Conservation (phyloP, 2,113 vertebrate species). For the Tetrax tetrax region DNA sequence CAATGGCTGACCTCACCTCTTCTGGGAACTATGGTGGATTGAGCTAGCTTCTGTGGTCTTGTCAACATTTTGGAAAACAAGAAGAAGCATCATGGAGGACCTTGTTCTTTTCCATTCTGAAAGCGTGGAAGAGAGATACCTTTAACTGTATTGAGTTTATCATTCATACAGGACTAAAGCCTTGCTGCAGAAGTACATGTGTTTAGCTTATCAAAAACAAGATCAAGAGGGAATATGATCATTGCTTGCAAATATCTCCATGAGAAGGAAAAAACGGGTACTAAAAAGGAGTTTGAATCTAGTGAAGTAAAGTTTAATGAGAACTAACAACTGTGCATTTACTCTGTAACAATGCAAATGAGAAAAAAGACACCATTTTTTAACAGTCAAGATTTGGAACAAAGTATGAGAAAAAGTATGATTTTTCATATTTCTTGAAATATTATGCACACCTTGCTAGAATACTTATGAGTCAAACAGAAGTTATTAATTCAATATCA, state of each 20-base stretch:
- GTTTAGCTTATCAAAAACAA: neutral
- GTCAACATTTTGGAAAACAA: neutral
- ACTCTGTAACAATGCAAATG: neutral
- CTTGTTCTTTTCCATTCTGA: neutral
- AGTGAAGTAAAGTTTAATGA: neutral
- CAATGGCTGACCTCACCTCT: neutral
- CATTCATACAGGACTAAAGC: neutral
- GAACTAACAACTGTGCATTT: neutral
- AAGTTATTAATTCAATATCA: constrained; percentile 12
- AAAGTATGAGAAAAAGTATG: neutral
- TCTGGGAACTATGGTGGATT: neutral
- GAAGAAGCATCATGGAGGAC: neutral
- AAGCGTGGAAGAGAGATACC: neutral
- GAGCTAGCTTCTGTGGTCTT: neutral
- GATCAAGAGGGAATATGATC: neutral
- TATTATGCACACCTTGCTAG: neutral
- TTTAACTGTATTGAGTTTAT: neutral
- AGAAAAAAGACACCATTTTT: neutral
- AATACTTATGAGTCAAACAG: neutral
- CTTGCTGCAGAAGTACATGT: neutral
- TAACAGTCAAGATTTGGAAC: neutral
- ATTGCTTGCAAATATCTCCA: neutral
- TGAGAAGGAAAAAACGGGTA: neutral
- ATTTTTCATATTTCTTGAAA: neutral
- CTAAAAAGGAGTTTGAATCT: neutral